Percentiles rank a stretch among this genome's conserved stretches.
phyloP scores from a whole-genome alignment of 2,888 invertebrate genomes.

The Physocephala rufipes region DNA sequence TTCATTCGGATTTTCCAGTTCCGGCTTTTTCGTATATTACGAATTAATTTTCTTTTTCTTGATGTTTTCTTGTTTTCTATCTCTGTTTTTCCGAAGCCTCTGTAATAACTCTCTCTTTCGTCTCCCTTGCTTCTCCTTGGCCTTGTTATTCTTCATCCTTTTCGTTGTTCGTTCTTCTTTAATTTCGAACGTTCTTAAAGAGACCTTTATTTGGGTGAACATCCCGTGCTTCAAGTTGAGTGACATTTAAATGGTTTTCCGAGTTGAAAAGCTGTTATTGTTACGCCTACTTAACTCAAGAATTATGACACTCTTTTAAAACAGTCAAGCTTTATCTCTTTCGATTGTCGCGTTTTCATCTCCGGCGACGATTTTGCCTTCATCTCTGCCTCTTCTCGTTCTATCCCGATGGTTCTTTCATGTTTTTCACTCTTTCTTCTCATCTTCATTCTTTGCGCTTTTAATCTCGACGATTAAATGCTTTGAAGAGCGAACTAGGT shows the following conservation, averaged over 20 bases:
- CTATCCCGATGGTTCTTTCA: background rate
- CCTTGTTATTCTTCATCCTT: background rate
- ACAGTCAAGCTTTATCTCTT: too few relatives aligned
- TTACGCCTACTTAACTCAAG: too few relatives aligned
- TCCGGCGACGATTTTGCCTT: too few relatives aligned
- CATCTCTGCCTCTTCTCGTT: background rate
- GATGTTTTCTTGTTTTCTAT: background rate
- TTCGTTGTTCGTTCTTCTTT: constrained; percentile 18
- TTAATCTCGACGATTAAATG: background rate
- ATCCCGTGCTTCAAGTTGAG: constrained; percentile 41
- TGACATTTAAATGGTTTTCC: constrained; percentile 47
- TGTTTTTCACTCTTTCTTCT: background rate
- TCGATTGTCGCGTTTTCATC: too few relatives aligned
- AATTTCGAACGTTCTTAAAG: constrained; percentile 10
- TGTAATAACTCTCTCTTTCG: constrained; percentile 14
- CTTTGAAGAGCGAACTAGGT: too few relatives aligned
- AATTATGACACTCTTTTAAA: too few relatives aligned
- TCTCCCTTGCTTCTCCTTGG: constrained; percentile 10
- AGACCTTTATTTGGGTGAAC: background rate
- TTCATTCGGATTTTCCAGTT: too few relatives aligned
- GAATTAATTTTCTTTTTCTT: too few relatives aligned
- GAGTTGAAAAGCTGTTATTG: constrained; percentile 37
- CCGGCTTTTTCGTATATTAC: too few relatives aligned
- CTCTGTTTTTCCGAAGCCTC: background rate
- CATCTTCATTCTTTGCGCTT: too few relatives aligned